These are phyloP conservation scores for Agonopterix subpropinquella DNA, from an alignment of 2,888 invertebrate species.

Conservation along the genomic window DNA sequence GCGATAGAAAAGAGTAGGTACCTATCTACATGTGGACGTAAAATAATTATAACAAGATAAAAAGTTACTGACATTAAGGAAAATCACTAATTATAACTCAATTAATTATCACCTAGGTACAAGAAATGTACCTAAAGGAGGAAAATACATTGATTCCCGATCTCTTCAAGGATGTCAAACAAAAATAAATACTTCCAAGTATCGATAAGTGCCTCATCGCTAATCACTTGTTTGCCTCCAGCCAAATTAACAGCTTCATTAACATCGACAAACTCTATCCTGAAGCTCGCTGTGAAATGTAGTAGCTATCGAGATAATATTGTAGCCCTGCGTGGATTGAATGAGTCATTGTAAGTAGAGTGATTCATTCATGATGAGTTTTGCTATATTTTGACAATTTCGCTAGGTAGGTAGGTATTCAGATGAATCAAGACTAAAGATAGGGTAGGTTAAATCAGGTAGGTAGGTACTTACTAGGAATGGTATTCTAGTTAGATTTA, in stretches of 20 bases:
- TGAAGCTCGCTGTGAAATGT: conserved; percentile 27
- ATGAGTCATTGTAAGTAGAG: too few relatives aligned
- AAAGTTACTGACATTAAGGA: too few relatives aligned
- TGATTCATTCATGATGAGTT: not conserved
- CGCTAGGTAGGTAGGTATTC: conserved; percentile 19
- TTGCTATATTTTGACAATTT: conserved; percentile 14
- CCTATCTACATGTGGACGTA: too few relatives aligned
- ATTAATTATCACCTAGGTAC: too few relatives aligned
- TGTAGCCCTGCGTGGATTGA: too few relatives aligned
- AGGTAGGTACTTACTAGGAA: too few relatives aligned
- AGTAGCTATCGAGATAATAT: too few relatives aligned
- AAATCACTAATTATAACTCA: too few relatives aligned
- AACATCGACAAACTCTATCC: conserved; percentile 21
- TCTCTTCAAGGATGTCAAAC: not conserved
- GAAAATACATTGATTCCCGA: conserved; percentile 8
- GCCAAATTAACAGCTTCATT: conserved; percentile 31
- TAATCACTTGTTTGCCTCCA: conserved; percentile 53
- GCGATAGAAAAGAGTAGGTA: too few relatives aligned
- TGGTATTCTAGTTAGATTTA: too few relatives aligned
- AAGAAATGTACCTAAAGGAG: not conserved
- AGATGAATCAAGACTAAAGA: not conserved
- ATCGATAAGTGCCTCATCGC: conserved; percentile 26
- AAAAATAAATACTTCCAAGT: conserved; percentile 22
- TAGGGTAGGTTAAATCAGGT: too few relatives aligned
- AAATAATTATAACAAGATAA: too few relatives aligned